A percentile compares a stretch with the other conserved stretches of the same genome.
Conservation (phyloP, 92 coral and sea anemone species). For the Siderastrea radians region DNA sequence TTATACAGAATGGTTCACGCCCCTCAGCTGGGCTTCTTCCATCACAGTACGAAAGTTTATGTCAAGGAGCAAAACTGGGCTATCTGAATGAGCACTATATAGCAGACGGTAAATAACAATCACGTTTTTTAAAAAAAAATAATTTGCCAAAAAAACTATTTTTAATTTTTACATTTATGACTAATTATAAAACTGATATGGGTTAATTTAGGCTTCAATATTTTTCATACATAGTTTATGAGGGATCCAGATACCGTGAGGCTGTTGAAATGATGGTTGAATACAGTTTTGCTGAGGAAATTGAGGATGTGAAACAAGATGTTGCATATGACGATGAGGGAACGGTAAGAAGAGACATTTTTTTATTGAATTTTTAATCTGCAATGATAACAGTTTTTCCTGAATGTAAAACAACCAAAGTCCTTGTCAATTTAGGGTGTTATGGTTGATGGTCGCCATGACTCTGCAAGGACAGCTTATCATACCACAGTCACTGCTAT, state of each 20-base stretch:
- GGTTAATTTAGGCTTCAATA: neutral
- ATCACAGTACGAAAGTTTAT: slow-evolving; percentile 33
- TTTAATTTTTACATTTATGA: neutral
- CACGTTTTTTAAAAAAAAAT: too few species aligned
- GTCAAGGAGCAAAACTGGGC: slow-evolving; percentile 25
- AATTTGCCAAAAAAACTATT: too few species aligned
- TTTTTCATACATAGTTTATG: slow-evolving; percentile 6
- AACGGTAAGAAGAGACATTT: neutral
- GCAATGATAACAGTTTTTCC: neutral
- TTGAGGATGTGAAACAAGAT: neutral
- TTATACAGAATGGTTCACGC: too few species aligned
- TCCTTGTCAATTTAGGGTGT: neutral
- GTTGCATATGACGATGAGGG: neutral
- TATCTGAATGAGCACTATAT: slow-evolving; percentile 26
- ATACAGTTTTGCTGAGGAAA: neutral
- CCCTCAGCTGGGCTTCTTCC: neutral
- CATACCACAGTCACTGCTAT: slow-evolving; percentile 26
- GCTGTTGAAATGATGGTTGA: slow-evolving; percentile 22
- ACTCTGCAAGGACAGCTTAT: slow-evolving; percentile 31
- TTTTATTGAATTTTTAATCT: neutral
- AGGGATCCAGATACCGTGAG: slow-evolving; percentile 19
- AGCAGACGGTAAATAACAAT: neutral
- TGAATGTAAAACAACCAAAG: neutral
- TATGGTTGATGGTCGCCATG: slow-evolving; percentile 4
- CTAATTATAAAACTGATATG: neutral